These are phyloP conservation scores for Mamestra brassicae DNA, from an alignment of 2,888 invertebrate species.

Conservation along the genomic window DNA sequence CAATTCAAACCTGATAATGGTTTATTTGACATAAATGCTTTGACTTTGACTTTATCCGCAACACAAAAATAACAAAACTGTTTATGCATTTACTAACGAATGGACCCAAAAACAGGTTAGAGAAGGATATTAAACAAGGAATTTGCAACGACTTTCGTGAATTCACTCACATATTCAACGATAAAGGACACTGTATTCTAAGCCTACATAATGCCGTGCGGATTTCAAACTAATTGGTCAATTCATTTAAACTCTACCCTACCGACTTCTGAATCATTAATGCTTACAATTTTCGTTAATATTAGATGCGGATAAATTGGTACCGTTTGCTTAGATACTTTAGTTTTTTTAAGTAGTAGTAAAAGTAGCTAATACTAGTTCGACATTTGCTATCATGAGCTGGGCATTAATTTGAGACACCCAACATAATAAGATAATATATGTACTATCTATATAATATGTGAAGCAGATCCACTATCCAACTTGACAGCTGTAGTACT, in stretches of 20 bases:
- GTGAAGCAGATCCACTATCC: no score
- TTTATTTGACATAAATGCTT: no score
- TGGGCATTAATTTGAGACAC: no score
- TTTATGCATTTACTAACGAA: slow-evolving; percentile 13
- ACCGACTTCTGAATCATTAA: slow-evolving; percentile 45
- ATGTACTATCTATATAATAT: no score
- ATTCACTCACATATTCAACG: slow-evolving; percentile 27
- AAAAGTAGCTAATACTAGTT: no score
- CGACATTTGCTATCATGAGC: no score
- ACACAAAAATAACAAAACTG: neutral
- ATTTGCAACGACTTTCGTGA: slow-evolving; percentile 16
- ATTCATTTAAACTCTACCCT: slow-evolving; percentile 52
- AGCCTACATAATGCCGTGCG: slow-evolving; percentile 34
- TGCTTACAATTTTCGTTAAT: slow-evolving; percentile 39
- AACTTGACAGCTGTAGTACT: no score
- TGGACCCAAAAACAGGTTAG: neutral
- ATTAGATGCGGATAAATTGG: slow-evolving; percentile 30
- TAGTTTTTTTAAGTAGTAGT: no score
- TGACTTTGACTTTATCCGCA: neutral
- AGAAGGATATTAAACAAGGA: slow-evolving; percentile 10
- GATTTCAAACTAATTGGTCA: slow-evolving; percentile 46
- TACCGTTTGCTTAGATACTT: neutral
- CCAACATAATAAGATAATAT: no score
- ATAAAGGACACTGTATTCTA: slow-evolving; percentile 28
- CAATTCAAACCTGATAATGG: no score